Base-by-base conservation (phyloP, 2,888 invertebrate genomes). In the Griposia aprilina region DNA sequence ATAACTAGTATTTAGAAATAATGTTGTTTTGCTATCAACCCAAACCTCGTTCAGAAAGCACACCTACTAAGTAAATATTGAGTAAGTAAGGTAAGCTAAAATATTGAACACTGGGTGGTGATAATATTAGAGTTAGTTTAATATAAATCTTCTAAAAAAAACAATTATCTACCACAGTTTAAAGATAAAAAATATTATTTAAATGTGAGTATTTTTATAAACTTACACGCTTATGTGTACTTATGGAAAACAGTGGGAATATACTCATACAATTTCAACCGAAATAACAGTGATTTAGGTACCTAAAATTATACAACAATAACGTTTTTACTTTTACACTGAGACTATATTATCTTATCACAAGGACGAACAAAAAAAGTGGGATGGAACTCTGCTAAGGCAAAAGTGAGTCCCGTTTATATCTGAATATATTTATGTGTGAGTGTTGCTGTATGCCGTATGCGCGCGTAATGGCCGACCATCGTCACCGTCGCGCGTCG, bases 261-360 rank as follows among this genome's bases (percentile, higher is more conserved):
- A 36, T n/a, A n/a, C 17, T 50, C 5, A 48, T 10, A 36, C 4
- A 63, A 0, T 63, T 30, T 80, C 10, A 45, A 15, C 11, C 13
- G 15, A 78, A 62, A 77, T 60, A 66, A 59, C 48, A 65, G 20
- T 17, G 36, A 36, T 48, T 63, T 57, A n/a, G n/a, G n/a, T n/a
- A 30, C 69, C 48, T 41, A 45, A 67, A 60, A 78, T 50, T 52
- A 77, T 57, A 68, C 26, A 84, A 72, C n/a, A 73, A 65, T 67
- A 81, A 68, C 7, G 15, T 65, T 41, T 41, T 71, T 26, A 26
- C n/a, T 41, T 41, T 71, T 26, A 26, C n/a, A 36, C 20, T 23
- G 30, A 57, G 41, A 70, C 15, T 50, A 7, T 2, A 62, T 55
- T 15, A 7, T 23, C 30, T 57, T 41, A 41, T 41, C 41, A 41